These are phyloP conservation scores for Crenichthys baileyi DNA, from an alignment of 2,797 vertebrate genomes.

Conservation along the genomic window DNA sequence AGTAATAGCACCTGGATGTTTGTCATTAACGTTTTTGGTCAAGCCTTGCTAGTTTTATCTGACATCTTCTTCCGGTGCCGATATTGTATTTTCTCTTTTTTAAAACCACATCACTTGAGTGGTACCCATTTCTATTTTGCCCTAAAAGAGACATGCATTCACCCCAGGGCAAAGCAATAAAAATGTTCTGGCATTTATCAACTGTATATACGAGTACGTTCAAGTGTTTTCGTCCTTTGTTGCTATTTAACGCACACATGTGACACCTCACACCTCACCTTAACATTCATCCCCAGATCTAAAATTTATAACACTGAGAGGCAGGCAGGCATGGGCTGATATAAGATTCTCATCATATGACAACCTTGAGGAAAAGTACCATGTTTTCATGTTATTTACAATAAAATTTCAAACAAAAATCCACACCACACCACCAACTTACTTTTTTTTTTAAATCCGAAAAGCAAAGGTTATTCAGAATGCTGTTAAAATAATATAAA, in stretches of 20 bases:
- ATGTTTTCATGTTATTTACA: not conserved
- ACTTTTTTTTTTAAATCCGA: not conserved
- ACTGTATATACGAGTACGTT: not conserved
- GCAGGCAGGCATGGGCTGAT: not conserved
- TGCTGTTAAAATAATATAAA: not conserved
- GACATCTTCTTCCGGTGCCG: not conserved
- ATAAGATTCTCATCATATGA: not conserved
- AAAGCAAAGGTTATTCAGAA: not conserved
- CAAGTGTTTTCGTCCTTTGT: not conserved
- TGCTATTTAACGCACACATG: not conserved
- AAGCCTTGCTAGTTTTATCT: constrained; percentile 22
- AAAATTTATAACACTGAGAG: not conserved
- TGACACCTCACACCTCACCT: constrained; percentile 6
- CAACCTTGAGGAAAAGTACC: not conserved
- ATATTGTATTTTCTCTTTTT: constrained; percentile 21
- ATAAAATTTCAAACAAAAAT: not conserved
- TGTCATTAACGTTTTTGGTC: constrained; percentile 30
- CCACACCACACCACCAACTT: too few species aligned
- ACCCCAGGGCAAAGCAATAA: not conserved
- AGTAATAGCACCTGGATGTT: constrained; percentile 33
- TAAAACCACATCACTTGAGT: not conserved
- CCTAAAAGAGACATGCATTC: not conserved
- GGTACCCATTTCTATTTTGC: constrained; percentile 1
- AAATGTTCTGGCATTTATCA: not conserved
- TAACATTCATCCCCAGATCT: constrained; percentile 20